Base-by-base conservation (phyloP, 2,113 vertebrate genomes). In the Brienomyrus brachyistius region DNA sequence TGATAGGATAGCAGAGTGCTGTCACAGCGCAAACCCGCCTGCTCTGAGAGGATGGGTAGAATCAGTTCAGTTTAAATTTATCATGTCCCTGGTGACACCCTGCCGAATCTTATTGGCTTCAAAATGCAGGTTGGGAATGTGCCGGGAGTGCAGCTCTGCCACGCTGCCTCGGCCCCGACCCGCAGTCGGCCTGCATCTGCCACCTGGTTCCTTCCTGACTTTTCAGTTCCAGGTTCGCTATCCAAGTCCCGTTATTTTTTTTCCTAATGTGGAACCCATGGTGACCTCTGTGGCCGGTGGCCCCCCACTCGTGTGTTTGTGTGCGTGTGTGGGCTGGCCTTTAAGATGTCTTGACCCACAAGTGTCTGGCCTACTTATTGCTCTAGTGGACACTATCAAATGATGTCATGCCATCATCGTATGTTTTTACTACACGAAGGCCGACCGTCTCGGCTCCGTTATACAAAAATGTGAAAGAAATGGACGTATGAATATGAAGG, bases 341-440 rank as follows among this genome's bases (percentile, higher is more conserved):
- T 70, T 31, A 19, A 13, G 19, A 15, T 62, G 31, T 43, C 43
- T 31, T 27, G 27, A 51, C 3, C 62, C 23, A 11, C 23, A 70
- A 66, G 11, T 88, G 45, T 89, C 50, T 83, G 77, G 50, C 50
- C 77, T 83, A 27, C 35, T 82, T 77, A 83, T 45, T 83, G 9
- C 51, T 77, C n/a, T 77, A 80, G 70, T 35, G 43, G 88, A 74
- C 62, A 88, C 87, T 66, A 47, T 70, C 23, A 48, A 70, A 89
- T 51, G 88, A 77, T 80, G 70, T 35, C n/a, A 27, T 89, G 27
- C 48, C n/a, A 88, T 82, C 54, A 74, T 48, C 56, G 15, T 82
- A 82, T 89, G 31, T 45, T 45, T 52, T 23, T 77, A 48, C 48
- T 88, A 19, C 66, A 45, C 2, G 13, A 74, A 70, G 88, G 23